A percentile compares a stretch with the other conserved stretches of the same genome.
phyloP scores from a whole-genome alignment of 2,113 vertebrate genomes.

The Gymnobelideus leadbeateri region DNA sequence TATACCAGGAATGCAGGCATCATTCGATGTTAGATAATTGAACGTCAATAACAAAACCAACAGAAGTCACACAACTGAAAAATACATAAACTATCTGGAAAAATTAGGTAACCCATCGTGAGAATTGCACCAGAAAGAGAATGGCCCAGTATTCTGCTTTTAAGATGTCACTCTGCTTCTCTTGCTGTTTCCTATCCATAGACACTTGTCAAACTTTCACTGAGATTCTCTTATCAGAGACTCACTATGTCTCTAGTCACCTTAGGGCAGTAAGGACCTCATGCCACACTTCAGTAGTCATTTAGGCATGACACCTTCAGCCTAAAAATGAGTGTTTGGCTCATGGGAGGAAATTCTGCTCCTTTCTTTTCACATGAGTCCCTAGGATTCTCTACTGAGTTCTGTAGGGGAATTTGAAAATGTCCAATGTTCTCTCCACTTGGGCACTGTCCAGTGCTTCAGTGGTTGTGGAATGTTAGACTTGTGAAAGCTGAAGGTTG shows the following conservation, averaged over 20 bases:
- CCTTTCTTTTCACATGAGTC: background rate
- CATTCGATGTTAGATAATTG: background rate
- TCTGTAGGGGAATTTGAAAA: conserved; percentile 41
- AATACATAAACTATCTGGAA: background rate
- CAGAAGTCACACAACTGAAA: background rate
- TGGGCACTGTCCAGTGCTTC: background rate
- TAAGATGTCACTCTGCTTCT: background rate
- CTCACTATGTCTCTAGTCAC: background rate
- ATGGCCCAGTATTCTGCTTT: background rate
- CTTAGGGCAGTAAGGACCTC: background rate
- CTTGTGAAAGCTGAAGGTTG: conserved; percentile 16
- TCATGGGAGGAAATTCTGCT: background rate
- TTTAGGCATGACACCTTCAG: conserved; percentile 13
- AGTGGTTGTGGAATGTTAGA: background rate
- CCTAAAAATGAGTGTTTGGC: background rate
- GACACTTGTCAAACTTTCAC: background rate
- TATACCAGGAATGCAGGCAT: background rate
- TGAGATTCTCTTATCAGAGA: background rate
- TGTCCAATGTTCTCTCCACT: conserved; percentile 20
- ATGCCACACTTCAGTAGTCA: background rate
- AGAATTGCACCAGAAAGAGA: background rate
- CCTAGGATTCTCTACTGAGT: background rate
- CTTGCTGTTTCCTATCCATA: background rate
- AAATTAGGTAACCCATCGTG: background rate
- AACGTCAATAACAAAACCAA: background rate